Percentiles rank a stretch among this genome's conserved stretches.
Evolutionary conservation across 1,140 invertebrate species (phyloP).

Genomic region (Stenopsyche tienmushanensis): DNA sequence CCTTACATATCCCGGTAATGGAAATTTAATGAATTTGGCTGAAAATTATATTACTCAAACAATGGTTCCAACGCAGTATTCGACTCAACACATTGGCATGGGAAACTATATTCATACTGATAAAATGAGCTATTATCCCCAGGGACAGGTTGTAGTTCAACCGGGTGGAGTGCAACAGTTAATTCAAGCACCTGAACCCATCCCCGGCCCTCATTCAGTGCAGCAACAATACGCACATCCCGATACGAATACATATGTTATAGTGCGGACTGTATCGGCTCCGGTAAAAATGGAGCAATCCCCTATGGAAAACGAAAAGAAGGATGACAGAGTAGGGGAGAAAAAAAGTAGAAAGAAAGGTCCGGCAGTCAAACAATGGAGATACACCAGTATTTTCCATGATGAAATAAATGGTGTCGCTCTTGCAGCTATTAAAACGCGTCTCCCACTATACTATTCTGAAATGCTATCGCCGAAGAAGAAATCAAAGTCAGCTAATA

Average conservation of each 20-base stretch:
- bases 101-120: slow-evolving; percentile 34
- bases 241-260: slow-evolving; percentile 32
- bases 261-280: slow-evolving; percentile 30
- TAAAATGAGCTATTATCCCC: slow-evolving; percentile 36
- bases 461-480: slow-evolving; percentile 55
- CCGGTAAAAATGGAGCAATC: slow-evolving; percentile 1
- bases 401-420: slow-evolving; percentile 56
- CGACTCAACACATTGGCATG: slow-evolving; percentile 27
- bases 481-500: slow-evolving; percentile 24
- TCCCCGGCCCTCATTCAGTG: not conserved
- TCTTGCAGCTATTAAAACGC: slow-evolving; percentile 54
- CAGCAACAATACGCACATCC: slow-evolving; percentile 7
- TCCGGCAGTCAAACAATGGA: slow-evolving; percentile 55
- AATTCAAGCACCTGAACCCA: not conserved
- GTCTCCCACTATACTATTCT: slow-evolving; percentile 54
- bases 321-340: slow-evolving; percentile 4
- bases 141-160: slow-evolving; percentile 34
- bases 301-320: slow-evolving; percentile 5
- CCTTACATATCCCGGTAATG: slow-evolving; percentile 52
- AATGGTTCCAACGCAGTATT: slow-evolving; percentile 29
- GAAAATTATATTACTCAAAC: slow-evolving; percentile 51
- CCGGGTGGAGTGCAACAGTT: slow-evolving; percentile 23
- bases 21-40: slow-evolving; percentile 53
- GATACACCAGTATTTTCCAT: slow-evolving; percentile 56
- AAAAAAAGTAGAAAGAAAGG: slow-evolving; percentile 51